Percentiles rank a stretch among this genome's conserved stretches.
Evolutionary conservation across 2,797 vertebrate species (phyloP).

Genomic region (Acipenser oxyrinchus): DNA sequence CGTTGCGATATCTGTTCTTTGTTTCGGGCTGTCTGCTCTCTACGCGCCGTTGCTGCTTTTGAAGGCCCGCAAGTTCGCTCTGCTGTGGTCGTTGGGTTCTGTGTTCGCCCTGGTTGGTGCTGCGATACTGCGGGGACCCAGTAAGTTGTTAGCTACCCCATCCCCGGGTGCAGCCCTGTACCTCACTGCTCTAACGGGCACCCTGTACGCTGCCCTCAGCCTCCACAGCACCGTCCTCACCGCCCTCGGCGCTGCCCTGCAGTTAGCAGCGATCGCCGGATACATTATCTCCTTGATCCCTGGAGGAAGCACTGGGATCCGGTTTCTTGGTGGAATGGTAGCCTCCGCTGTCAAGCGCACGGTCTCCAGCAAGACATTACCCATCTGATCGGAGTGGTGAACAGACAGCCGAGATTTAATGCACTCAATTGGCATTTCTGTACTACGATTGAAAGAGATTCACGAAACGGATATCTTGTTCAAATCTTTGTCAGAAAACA

Average conservation of each 20-base stretch:
- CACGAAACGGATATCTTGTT: too few species aligned
- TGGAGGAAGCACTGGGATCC: constrained; percentile 66
- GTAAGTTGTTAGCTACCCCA: constrained; percentile 53
- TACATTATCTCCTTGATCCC: constrained; percentile 61
- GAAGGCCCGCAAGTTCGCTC: constrained; percentile 80
- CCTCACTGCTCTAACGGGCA: constrained; percentile 57
- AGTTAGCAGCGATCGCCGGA: constrained; percentile 51
- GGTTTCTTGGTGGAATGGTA: constrained; percentile 60
- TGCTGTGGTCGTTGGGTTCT: constrained; percentile 87
- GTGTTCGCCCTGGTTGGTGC: constrained; percentile 64
- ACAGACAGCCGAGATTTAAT: too few species aligned
- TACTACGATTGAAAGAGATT: too few species aligned
- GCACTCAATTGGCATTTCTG: too few species aligned
- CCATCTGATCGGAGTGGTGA: constrained; percentile 49
- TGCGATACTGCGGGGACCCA: constrained; percentile 59
- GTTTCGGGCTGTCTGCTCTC: constrained; percentile 72
- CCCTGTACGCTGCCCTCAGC: constrained; percentile 75
- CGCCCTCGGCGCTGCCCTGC: constrained; percentile 65
- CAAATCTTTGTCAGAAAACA: too few species aligned
- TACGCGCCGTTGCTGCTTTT: constrained; percentile 74
- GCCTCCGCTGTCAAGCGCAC: constrained; percentile 56
- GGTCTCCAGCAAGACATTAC: constrained; percentile 57
- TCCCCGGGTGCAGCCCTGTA: constrained; percentile 57
- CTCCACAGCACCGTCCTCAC: constrained; percentile 74
- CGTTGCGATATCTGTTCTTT: constrained; percentile 61